These are phyloP conservation scores for Choloepus didactylus DNA, from an alignment of 2,797 vertebrate species.

Conservation along the genomic window DNA sequence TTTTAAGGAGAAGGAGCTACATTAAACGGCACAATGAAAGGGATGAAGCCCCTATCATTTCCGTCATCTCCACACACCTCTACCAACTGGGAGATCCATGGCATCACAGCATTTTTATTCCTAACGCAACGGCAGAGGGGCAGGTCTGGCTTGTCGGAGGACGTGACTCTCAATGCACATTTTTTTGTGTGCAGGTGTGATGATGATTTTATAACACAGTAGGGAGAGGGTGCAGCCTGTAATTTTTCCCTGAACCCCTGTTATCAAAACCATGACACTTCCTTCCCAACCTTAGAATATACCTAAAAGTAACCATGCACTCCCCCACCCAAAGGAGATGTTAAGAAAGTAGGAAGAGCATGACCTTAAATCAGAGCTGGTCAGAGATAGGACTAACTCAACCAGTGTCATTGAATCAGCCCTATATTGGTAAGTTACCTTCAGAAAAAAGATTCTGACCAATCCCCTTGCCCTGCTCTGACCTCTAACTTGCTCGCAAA, in stretches of 20 bases:
- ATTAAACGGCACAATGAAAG: constrained; percentile 11
- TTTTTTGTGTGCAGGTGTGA: constrained; percentile 27
- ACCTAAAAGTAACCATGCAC: background rate
- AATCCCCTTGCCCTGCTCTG: background rate
- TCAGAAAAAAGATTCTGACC: constrained; percentile 6
- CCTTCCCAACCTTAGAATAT: constrained; percentile 34
- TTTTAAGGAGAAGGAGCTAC: constrained; percentile 54
- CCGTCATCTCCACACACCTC: background rate
- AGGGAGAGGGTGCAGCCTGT: background rate
- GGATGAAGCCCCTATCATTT: background rate
- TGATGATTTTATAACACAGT: background rate
- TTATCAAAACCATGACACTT: constrained; percentile 52
- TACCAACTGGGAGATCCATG: background rate
- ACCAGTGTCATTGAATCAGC: background rate
- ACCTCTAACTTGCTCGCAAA: background rate
- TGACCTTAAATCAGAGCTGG: background rate
- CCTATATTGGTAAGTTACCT: background rate
- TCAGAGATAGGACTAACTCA: background rate
- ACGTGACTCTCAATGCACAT: background rate
- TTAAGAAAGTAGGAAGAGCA: background rate
- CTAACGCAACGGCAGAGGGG: constrained; percentile 20
- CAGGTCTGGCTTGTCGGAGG: constrained; percentile 33
- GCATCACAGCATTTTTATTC: background rate
- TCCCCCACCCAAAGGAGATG: background rate
- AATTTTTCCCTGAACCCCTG: constrained; percentile 47